Evolutionary conservation across 1,140 invertebrate species (phyloP), one percentile per base, ranked within the genome.

Genomic region (Palaemon carinicauda): DNA sequence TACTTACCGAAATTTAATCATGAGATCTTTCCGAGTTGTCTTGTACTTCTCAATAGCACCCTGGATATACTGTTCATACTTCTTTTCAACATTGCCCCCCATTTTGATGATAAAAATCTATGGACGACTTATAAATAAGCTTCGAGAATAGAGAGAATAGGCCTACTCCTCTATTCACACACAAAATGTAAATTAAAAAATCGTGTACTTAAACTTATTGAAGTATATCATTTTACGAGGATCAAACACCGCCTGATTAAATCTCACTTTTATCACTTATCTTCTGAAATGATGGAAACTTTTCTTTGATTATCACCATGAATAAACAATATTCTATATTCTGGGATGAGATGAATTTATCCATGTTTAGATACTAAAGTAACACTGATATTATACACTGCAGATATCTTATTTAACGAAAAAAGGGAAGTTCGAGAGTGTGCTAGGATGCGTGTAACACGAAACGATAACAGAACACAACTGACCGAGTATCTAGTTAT

Each of bases 1-100:
- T 7, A 80, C 81, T 50, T 71, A 82, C 81, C 81, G 81, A 31
- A 82, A 82, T 21, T 82, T 82, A 33, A 75, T 75, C 81, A 54
- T 74, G 21, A 82, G 21, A 33, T 82, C 81, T 27, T 82, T 69
- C 50, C 73, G 41, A 17, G 81, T 31, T 5, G 27, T n/a, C 29
- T 75, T 82, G 52, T 53, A 75, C 71, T 82, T 74, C 56, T 82
- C 69, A 19, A 82, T 74, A 52, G 69, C 53, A 1, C 81, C 71
- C 52, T 74, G 81, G 50, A 82, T 53, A 50, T 54, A 74, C 41
- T 82, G 80, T 21, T 82, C 69, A 52, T 82, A 82, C 15, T 54
- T 82, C 50, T 82, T 82, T 31, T 56, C 24, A 19, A 17, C 69
- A 7, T n/a, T 82, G n/a, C 29, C 52, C 3, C 27, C 69, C 81